Evolutionary conservation across 1,140 invertebrate species (phyloP), one percentile per base, ranked within the genome.

Genomic region (Lucilia cuprina): DNA sequence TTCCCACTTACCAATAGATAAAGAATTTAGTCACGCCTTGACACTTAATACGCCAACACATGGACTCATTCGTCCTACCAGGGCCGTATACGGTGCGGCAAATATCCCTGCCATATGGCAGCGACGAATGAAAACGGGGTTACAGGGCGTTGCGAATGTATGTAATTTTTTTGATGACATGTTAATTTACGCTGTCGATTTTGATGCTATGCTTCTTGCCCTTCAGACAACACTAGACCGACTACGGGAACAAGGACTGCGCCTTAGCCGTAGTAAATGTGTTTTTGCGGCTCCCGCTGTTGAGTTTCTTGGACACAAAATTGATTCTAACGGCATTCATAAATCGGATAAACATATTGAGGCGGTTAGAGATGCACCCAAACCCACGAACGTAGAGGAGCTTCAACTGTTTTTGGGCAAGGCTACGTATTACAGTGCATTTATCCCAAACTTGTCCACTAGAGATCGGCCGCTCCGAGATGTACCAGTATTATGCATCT

Each of bases 401-500:
- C 82, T 82, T 17, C 82, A 82, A 65, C 50, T 82, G 25, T 82
- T 82, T 34, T 21, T 82, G 49, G 82, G 82, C 12, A 82, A 82
- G 47, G 35, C n/a, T 19, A 60, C 82, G 10, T 82, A 60, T 19
- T 82, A 82, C 49, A 30, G 41, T 65, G 9, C 41, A 17, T 82
- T 55, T 19, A 82, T 65, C n/a, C 82, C 49, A 19, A 65, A 82
- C 21, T 50, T 82, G 17, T 30, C 78, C 17, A 49, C 78, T 17
- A 55, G 50, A 55, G 17, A 17, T 30, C 25, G 25, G 25, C 25
- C 25, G 25, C 49, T 50, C 49, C 49, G 70, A 12, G 21, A 74
- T 19, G 65, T 34, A 25, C 78, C 85, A 60, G 30, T 77, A 77
- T 34, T 34, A 34, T 77, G 19, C 30, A 77, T 77, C 13, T 2